These are phyloP conservation scores for Drosophila atripex DNA, from an alignment of 2,888 invertebrate species.

Conservation along the genomic window DNA sequence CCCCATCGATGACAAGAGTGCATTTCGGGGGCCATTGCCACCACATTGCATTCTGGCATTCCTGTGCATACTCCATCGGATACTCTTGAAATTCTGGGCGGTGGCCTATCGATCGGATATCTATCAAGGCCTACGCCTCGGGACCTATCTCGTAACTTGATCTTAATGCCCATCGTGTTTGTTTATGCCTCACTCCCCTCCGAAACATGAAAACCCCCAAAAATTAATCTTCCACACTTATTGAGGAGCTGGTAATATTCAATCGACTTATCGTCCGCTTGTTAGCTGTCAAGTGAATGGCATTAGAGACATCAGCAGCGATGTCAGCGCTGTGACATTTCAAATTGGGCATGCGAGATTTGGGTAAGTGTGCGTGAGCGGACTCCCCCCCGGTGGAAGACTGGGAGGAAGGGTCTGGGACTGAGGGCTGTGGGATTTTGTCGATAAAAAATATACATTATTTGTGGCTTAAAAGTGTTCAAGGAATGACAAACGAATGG, in stretches of 20 bases:
- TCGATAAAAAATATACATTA: conserved; percentile 26
- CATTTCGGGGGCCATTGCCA: conserved; percentile 45
- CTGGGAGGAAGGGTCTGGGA: background rate
- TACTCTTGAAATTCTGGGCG: conserved; percentile 29
- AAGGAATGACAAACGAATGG: background rate
- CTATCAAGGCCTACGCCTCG: conserved; percentile 46
- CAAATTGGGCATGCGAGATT: conserved; percentile 74
- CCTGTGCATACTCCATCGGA: conserved; percentile 30
- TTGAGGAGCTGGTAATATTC: conserved; percentile 59
- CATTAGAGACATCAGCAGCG: conserved; percentile 58
- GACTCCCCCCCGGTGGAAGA: conserved; percentile 13
- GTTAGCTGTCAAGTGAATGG: conserved; percentile 72
- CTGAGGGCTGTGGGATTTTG: conserved; percentile 20
- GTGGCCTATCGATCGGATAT: conserved; percentile 48
- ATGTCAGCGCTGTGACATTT: conserved; percentile 72
- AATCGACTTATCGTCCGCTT: conserved; percentile 71
- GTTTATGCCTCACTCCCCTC: conserved; percentile 45
- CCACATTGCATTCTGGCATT: conserved; percentile 43
- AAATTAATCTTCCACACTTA: conserved; percentile 62
- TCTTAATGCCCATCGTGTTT: conserved; percentile 77
- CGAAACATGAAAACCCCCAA: conserved; percentile 15
- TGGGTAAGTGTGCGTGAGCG: conserved; percentile 54
- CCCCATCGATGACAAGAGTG: conserved; percentile 18
- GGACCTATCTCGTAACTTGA: conserved; percentile 72
- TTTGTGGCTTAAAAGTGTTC: conserved; percentile 18